Evolutionary conservation across 2,113 vertebrate species (phyloP), one percentile per base, ranked within the genome.

Genomic region (Ranitomeya variabilis): DNA sequence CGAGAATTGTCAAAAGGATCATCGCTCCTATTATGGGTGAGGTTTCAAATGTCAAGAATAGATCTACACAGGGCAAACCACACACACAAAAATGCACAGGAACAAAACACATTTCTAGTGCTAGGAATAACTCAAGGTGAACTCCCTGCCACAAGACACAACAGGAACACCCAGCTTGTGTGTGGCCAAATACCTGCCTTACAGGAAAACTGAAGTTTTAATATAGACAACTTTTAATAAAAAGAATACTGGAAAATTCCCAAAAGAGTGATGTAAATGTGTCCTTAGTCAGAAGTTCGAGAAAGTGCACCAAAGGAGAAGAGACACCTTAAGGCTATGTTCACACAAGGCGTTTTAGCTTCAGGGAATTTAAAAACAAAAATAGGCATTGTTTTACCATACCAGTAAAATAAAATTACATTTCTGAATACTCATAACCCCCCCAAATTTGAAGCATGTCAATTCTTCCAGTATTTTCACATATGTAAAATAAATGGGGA

Each of bases 91-190:
- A 51, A 86, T 51, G 54, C 26, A 60, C 5, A 45, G n/a, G 59
- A 83, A 83, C 19, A 13, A 67, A 66, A 62, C 54, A 62, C 13
- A 80, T 69, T 57, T 80, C 57, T 55, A 51, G 57, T 21, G 55
- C 8, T 0, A 2, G 54, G 71, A 66, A 69, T 73, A 69, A 87
- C 12, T 45, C 21, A 76, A 78, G 86, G 77, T 71, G 66, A 73
- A 57, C 67, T 57, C 66, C 67, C 66, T 57, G 52, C 51, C 12
- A 74, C 86, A 87, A 87, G 77, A 80, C 52, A 80, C 21, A 67
- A 45, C 62, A 81, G 69, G 77, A 69, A 37, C 64, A 57, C 78
- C 60, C 86, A 11, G 19, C 78, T 26, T 10, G 31, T 16, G 15
- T 37, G 15, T 7, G 16, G 80, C 80, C 80, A 81, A 81, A 79